Percentiles rank a stretch among this genome's conserved stretches.
phyloP scores from a whole-genome alignment of 2,797 vertebrate genomes.

The Hypotaenidia okinawae region DNA sequence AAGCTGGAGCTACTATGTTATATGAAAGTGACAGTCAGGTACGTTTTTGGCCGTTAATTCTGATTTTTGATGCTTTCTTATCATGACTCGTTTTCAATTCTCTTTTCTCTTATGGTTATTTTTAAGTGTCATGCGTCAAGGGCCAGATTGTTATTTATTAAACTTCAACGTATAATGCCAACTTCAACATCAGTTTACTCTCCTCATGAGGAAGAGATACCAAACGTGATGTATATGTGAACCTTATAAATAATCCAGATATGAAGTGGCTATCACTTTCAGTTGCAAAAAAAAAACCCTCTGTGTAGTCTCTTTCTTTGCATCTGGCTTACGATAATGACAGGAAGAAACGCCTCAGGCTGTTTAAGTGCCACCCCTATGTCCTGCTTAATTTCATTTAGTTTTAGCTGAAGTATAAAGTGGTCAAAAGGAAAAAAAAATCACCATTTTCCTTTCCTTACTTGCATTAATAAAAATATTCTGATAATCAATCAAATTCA shows the following conservation, averaged over 20 bases:
- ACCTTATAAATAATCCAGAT: background rate
- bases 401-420: background rate
- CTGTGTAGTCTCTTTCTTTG: background rate
- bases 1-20: background rate
- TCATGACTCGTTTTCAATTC: background rate
- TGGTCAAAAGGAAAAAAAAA: background rate
- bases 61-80: slow-evolving; percentile 6
- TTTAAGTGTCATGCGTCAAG: background rate
- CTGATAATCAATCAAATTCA: background rate
- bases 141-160: background rate
- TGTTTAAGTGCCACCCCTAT: background rate
- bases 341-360: background rate
- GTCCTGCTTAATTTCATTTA: background rate
- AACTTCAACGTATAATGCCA: background rate
- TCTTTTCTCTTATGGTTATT: background rate
- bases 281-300: background rate
- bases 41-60: background rate
- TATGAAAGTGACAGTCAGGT: background rate
- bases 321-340: background rate
- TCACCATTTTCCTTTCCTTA: background rate
- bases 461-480: background rate
- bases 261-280: background rate
- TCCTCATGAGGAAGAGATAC: background rate
- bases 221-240: background rate
- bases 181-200: background rate